A percentile compares a stretch with the other conserved stretches of the same genome.
phyloP scores from a whole-genome alignment of 2,113 vertebrate species.

The Panurus biarmicus region DNA sequence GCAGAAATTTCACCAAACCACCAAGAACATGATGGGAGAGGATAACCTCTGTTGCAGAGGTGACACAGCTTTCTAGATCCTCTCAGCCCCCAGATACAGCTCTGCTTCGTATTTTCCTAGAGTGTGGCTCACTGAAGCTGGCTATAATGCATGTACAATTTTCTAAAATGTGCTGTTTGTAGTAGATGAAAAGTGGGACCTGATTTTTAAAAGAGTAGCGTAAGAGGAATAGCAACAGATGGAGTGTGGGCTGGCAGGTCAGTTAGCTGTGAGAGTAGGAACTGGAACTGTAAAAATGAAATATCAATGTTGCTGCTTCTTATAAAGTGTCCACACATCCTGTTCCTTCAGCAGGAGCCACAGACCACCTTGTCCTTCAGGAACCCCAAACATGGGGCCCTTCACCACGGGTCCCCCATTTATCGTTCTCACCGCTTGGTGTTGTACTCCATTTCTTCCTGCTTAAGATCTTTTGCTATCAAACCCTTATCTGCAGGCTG shows the following conservation, averaged over 20 bases:
- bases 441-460: background rate
- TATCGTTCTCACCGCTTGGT: accelerated
- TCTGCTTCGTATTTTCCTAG: background rate
- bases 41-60: background rate
- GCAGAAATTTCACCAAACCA: background rate
- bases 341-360: background rate
- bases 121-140: background rate
- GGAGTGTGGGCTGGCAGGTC: slow-evolving; percentile 5
- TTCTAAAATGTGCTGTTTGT: background rate
- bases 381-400: background rate
- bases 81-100: background rate
- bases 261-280: background rate
- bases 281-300: background rate
- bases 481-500: background rate
- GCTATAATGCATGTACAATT: background rate
- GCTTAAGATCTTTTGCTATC: background rate
- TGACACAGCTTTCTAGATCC: background rate
- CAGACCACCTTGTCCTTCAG: background rate
- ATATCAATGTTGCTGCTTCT: background rate
- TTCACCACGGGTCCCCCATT: background rate
- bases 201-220: background rate
- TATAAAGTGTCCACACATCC: background rate
- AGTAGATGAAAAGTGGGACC: background rate
- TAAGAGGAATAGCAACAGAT: background rate
- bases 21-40: background rate